Conservation (phyloP, 2,888 invertebrate genomes). For the Cylloceria caligata region DNA sequence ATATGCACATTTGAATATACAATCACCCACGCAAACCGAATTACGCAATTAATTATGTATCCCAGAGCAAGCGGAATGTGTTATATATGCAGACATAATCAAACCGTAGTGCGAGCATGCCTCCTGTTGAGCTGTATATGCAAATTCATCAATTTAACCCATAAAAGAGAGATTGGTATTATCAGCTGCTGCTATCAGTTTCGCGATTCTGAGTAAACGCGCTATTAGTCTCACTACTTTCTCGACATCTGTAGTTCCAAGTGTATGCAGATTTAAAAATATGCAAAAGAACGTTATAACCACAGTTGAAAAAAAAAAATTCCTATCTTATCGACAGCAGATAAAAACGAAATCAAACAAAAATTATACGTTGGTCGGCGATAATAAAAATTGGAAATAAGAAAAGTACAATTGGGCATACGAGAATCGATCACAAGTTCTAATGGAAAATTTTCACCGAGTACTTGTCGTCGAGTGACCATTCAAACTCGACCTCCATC, state of each 20-base stretch:
- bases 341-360: neutral
- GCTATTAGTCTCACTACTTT: neutral
- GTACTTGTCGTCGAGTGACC: neutral
- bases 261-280: neutral
- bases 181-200: neutral
- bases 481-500: neutral
- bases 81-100: neutral
- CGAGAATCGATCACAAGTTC: neutral
- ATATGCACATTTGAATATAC: neutral
- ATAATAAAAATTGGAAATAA: neutral
- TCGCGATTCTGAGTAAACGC: neutral
- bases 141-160: neutral
- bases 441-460: neutral
- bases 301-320: neutral
- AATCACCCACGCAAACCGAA: slow-evolving; percentile 7
- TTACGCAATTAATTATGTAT: slow-evolving; percentile 13
- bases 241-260: neutral
- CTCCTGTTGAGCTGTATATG: neutral
- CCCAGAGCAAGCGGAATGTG: neutral
- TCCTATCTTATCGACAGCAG: slow-evolving; percentile 34
- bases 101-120: neutral
- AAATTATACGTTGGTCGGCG: neutral
- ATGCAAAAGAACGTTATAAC: neutral
- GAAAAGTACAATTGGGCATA: neutral
- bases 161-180: neutral